Evolutionary conservation across 2,797 vertebrate species (phyloP).

Genomic region (Channallabes apus): DNA sequence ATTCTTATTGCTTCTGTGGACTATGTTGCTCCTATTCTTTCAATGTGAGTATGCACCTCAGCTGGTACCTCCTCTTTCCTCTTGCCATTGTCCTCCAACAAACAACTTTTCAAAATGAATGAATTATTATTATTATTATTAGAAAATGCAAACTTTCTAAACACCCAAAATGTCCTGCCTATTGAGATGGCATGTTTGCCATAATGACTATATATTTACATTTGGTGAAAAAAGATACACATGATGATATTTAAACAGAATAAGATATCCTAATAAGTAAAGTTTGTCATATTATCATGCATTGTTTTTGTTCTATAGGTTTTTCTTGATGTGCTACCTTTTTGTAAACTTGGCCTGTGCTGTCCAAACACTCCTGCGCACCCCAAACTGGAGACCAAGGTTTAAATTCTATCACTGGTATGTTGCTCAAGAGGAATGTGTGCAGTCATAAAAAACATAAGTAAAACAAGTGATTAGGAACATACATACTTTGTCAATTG

Average conservation of each 20-base stretch:
- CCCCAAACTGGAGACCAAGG: constrained; percentile 95
- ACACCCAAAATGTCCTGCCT: background rate
- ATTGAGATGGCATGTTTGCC: background rate
- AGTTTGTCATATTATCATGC: background rate
- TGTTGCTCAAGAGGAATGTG: constrained; percentile 19
- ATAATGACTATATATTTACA: background rate
- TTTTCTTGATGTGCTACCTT: constrained; percentile 97
- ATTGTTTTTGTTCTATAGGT: constrained; percentile 70
- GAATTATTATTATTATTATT: too few relatives aligned
- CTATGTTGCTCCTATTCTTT: constrained; percentile 91
- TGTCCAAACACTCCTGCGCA: constrained; percentile 87
- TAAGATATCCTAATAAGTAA: background rate
- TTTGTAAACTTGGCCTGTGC: constrained; percentile 97
- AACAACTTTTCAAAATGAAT: background rate
- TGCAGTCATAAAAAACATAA: background rate
- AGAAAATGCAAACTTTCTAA: background rate
- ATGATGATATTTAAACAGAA: background rate
- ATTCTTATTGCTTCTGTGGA: constrained; percentile 94
- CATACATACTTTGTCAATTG: background rate
- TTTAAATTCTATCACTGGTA: constrained; percentile 97
- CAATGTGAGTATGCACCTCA: constrained; percentile 77
- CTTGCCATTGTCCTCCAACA: background rate
- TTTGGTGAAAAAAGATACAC: background rate
- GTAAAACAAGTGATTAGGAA: background rate
- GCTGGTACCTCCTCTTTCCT: background rate